Conservation (phyloP, 1,140 invertebrate genomes). For the Leptestheria dahalacensis region DNA sequence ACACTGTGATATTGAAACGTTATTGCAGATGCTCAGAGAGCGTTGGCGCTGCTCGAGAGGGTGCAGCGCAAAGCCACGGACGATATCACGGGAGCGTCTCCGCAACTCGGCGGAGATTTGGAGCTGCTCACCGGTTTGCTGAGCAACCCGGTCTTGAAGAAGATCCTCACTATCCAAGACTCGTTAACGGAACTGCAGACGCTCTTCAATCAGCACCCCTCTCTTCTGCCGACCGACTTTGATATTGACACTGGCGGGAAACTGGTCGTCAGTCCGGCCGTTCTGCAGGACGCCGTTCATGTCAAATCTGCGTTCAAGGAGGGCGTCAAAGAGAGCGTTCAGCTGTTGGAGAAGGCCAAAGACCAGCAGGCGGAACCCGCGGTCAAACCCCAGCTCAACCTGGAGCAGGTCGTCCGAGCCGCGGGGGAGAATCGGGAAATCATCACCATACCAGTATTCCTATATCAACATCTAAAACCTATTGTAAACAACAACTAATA, state of each 20-base stretch:
- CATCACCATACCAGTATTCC: slow-evolving; percentile 32
- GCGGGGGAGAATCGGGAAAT: slow-evolving; percentile 3
- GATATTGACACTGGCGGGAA: slow-evolving; percentile 59
- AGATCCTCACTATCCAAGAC: slow-evolving; percentile 49
- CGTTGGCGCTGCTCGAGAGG: slow-evolving; percentile 57
- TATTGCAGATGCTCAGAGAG: slow-evolving; percentile 32
- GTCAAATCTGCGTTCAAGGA: slow-evolving; percentile 1
- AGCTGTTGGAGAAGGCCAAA: not conserved
- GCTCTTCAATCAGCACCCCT: slow-evolving; percentile 72
- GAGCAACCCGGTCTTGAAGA: slow-evolving; percentile 80
- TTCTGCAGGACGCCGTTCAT: slow-evolving; percentile 14
- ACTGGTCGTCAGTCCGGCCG: slow-evolving; percentile 34
- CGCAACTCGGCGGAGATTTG: slow-evolving; percentile 65
- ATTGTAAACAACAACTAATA: not conserved
- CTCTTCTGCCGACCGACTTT: slow-evolving; percentile 78
- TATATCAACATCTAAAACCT: not conserved
- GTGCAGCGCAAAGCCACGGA: slow-evolving; percentile 60
- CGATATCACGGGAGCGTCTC: slow-evolving; percentile 47
- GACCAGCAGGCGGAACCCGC: not conserved
- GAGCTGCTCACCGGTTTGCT: slow-evolving; percentile 71
- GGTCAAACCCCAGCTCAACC: not conserved
- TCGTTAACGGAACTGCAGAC: slow-evolving; percentile 61
- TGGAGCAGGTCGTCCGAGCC: not conserved
- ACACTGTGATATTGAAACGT: not conserved
- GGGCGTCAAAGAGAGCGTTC: not conserved